Base-by-base conservation (phyloP, 2,113 vertebrate species). In the Rhinichthys klamathensis region DNA sequence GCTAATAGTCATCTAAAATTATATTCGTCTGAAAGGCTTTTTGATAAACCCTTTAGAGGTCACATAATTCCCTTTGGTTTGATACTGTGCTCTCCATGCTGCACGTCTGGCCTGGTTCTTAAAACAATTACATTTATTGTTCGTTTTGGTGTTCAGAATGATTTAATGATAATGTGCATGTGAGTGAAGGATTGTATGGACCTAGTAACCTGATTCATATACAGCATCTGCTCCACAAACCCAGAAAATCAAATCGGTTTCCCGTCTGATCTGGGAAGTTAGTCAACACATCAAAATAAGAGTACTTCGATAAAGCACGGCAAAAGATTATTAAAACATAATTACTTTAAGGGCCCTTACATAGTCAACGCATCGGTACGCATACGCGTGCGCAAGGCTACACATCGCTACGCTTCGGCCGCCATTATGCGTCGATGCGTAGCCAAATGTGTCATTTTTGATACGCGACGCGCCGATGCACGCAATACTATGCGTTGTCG, bases 171-270 rank as follows among this genome's bases (percentile, higher is more conserved):
- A 7, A 44, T 61, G 27, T 21, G 4, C 38, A 63, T 0, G 23
- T 80, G 61, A 65, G 38, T 25, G 11, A 23, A 65, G 60, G 38
- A 80, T 67, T 65, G 65, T 6, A 35, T 77, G 9, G 30, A 21
- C 25, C 25, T 69, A 35, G 79, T 30, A 67, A 69, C 79, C 35
- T 81, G 79, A 67, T 67, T 11, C 65, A 65, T 80, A 76, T 54
- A 41, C 41, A 41, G 41, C 9, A 61, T 8, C 69, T 30, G 67
- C 51, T 25, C n/a, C 13, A 60, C n/a, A 25, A 56, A 49, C 30
- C 44, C 30, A 25, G 75, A 30, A 56, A 44, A 63, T 41, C 54
- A 27, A 54, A 72, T 70, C 21, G 0, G 44, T 51, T 35, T 41
- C 25, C 32, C 27, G 9, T 27, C n/a, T 51, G 13, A 9, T 56